These are phyloP conservation scores for Drosophila aff. DNA, from an alignment of 1,140 invertebrate genomes.

Conservation along the genomic window DNA sequence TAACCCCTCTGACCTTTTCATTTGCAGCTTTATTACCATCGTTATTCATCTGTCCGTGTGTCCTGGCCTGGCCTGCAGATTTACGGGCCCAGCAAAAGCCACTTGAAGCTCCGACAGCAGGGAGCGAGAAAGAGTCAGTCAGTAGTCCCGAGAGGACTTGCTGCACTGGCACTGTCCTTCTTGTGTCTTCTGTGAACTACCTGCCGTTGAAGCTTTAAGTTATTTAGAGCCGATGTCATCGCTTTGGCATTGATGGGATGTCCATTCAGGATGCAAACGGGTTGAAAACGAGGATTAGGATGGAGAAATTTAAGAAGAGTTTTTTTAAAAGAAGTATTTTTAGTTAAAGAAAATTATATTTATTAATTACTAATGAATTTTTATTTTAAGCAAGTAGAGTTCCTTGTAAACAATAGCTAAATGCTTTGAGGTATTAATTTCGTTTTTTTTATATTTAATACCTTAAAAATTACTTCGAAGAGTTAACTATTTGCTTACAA, in stretches of 20 bases:
- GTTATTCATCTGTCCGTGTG: constrained; percentile 60
- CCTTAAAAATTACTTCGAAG: too few relatives aligned
- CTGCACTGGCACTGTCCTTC: constrained; percentile 25
- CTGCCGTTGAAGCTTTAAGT: constrained; percentile 32
- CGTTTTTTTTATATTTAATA: too few relatives aligned
- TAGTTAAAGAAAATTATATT: not conserved
- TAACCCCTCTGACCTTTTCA: constrained; percentile 35
- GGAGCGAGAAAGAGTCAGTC: not conserved
- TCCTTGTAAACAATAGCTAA: too few relatives aligned
- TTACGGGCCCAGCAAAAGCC: constrained; percentile 40
- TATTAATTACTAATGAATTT: not conserved
- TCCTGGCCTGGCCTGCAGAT: constrained; percentile 35
- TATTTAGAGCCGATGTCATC: constrained; percentile 35
- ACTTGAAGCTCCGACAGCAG: constrained; percentile 30
- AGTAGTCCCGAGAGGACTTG: constrained; percentile 39
- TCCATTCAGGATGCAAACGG: not conserved
- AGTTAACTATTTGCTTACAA: too few relatives aligned
- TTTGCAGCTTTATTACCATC: constrained; percentile 66
- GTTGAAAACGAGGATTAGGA: too few relatives aligned
- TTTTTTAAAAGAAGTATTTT: not conserved
- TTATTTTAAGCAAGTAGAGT: not conserved
- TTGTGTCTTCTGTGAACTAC: constrained; percentile 2
- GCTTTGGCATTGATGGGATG: constrained; percentile 16
- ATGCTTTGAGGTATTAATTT: too few relatives aligned
- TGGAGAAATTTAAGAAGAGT: not conserved